Base-by-base conservation (phyloP, 23 tunicate species). In the Ciona savignyi region DNA sequence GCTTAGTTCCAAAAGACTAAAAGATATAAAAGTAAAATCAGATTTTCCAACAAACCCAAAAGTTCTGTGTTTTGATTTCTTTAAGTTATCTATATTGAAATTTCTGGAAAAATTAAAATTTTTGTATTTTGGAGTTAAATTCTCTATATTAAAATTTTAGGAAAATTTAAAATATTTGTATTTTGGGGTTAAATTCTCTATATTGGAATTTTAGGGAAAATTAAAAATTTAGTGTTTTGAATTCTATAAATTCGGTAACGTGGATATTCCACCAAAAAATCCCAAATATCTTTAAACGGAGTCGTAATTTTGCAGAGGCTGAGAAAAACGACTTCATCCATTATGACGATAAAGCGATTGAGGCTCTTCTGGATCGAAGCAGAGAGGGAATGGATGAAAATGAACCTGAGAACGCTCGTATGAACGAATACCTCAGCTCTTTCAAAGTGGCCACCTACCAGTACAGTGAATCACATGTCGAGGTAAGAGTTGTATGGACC, bases 361-460 rank as follows among this genome's bases (percentile, higher is more conserved):
- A 84, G 25, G 89, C 89, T 24, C 32, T 91, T 51, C 85, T 91
- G 33, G 97, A 91, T 72, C 86, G 97, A 0, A 91, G 83, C 73
- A 83, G 74, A 77, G 97, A 80, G 34, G 97, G 86, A 3, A 73
- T 80, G 22, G 88, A 85, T 35, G 97, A 70, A 34, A 85, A 91
- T 33, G 97, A 83, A 51, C 60, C 69, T 1, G 80, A 78, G 77
- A 84, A 84, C 56, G 23, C 85, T 2, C 84, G 71, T 27, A 77
- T 87, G 32, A 87, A 94, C 79, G 99, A 94, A 62, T 94, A 94
- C 51, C 65, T 94, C 29, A 78, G 86, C 77, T 82, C 89, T 26
- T 94, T 94, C 73, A 94, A 94, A 75, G 99, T 94, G 31, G 99
- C 99, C 72, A 94, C 93, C 11, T 94, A 94, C 82, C 79, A 94